Percentiles rank a stretch among this genome's conserved stretches.
Conservation (phyloP, 2,888 invertebrate species). For the Aleiodes testaceus region DNA sequence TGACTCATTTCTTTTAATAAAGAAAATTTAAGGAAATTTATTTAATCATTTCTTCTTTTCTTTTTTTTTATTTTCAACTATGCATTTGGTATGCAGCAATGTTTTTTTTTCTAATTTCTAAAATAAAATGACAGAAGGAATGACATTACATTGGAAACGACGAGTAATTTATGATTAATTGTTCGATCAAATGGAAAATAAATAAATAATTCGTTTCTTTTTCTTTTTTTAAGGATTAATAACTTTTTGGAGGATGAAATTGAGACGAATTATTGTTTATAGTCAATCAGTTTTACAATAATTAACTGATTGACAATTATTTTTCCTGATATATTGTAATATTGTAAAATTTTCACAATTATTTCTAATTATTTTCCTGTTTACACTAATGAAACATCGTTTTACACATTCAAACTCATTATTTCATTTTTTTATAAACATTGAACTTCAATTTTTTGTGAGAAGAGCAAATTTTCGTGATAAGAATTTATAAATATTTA, state of each 20-base stretch:
- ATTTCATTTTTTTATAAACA: constrained; percentile 9
- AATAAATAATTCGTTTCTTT: constrained; percentile 13
- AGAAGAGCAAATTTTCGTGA: background rate
- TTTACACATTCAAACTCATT: no score
- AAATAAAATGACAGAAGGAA: constrained; percentile 8
- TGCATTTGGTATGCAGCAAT: constrained; percentile 20
- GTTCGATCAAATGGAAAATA: constrained; percentile 12
- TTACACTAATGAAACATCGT: no score
- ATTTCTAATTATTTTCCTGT: no score
- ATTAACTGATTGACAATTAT: no score
- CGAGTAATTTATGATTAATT: constrained; percentile 15
- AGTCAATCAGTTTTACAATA: no score
- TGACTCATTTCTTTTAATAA: no score
- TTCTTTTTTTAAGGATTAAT: background rate
- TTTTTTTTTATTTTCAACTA: background rate
- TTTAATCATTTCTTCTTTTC: background rate
- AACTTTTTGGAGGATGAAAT: no score
- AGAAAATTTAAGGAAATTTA: background rate
- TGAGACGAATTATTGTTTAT: no score
- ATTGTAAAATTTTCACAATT: no score
- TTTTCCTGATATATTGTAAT: no score
- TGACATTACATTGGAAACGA: constrained; percentile 7
- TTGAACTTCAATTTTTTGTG: background rate
- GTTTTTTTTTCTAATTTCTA: background rate
- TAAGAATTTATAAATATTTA: constrained; percentile 5